phyloP scores from a whole-genome alignment of 2,888 invertebrate species.

The Linnaemya vulpina region DNA sequence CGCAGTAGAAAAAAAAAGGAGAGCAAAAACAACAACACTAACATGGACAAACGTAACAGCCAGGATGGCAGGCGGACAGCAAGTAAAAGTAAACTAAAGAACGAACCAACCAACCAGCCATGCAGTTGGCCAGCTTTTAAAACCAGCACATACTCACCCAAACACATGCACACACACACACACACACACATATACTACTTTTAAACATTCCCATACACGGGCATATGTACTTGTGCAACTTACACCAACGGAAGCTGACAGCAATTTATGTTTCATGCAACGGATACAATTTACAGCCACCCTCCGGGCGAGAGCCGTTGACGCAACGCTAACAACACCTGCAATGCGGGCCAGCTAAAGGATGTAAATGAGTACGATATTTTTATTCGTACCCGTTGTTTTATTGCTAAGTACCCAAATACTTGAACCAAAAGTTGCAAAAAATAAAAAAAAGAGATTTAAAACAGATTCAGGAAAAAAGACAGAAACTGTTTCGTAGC shows the following conservation, averaged over 20 bases:
- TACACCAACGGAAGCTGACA: slow-evolving; percentile 79
- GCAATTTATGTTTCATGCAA: slow-evolving; percentile 80
- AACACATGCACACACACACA: background rate
- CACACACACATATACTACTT: background rate
- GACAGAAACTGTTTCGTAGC: background rate
- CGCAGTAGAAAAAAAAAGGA: slow-evolving; percentile 58
- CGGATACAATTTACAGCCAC: slow-evolving; percentile 81
- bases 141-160: background rate
- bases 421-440: slow-evolving; percentile 54
- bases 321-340: slow-evolving; percentile 71
- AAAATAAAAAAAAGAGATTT: slow-evolving; percentile 24
- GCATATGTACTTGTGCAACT: slow-evolving; percentile 22
- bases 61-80: slow-evolving; percentile 19
- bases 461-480: background rate
- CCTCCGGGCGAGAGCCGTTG: slow-evolving; percentile 68
- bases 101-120: slow-evolving; percentile 50
- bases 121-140: slow-evolving; percentile 44
- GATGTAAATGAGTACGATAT: slow-evolving; percentile 64
- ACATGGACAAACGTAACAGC: slow-evolving; percentile 29
- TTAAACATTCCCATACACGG: background rate
- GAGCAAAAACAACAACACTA: slow-evolving; percentile 30
- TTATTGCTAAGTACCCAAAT: slow-evolving; percentile 52
- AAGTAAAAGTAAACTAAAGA: slow-evolving; percentile 47
- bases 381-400: slow-evolving; percentile 56
- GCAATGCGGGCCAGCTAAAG: slow-evolving; percentile 68